A percentile compares a stretch with the other conserved stretches of the same genome.
Conservation (phyloP, 2,797 vertebrate genomes). For the Xenops minutus region DNA sequence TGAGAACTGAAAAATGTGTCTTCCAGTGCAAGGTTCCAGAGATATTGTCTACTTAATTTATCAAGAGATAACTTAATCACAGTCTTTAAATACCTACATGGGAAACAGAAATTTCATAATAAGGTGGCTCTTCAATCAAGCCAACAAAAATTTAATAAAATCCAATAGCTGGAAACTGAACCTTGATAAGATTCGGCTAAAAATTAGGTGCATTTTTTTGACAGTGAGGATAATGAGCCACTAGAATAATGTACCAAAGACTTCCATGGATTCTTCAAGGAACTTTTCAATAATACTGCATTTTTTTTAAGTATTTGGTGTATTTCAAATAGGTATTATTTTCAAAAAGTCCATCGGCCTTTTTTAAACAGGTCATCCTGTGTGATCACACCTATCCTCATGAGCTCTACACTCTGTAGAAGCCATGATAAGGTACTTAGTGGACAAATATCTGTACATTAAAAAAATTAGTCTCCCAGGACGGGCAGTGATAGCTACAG, state of each 20-base stretch:
- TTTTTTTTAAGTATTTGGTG: neutral
- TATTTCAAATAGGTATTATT: neutral
- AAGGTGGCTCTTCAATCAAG: neutral
- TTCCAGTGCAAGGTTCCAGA: neutral
- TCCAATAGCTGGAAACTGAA: neutral
- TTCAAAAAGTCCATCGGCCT: neutral
- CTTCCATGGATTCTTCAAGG: neutral
- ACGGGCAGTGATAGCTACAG: neutral
- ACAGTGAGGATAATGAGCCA: neutral
- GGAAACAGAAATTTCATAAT: conserved; percentile 17
- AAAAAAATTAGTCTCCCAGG: neutral
- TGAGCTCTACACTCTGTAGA: neutral
- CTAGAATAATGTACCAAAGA: neutral
- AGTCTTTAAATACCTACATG: neutral
- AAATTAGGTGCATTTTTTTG: neutral
- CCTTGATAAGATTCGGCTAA: neutral
- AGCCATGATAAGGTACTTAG: neutral
- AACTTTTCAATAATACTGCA: neutral
- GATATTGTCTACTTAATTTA: neutral
- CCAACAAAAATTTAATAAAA: neutral
- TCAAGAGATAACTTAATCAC: neutral
- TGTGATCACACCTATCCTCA: neutral
- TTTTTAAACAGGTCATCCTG: neutral
- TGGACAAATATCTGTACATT: neutral
- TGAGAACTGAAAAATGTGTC: neutral